Evolutionary conservation across 2,888 invertebrate species (phyloP), one percentile per base, ranked within the genome.

Genomic region (Rhagonycha lutea): DNA sequence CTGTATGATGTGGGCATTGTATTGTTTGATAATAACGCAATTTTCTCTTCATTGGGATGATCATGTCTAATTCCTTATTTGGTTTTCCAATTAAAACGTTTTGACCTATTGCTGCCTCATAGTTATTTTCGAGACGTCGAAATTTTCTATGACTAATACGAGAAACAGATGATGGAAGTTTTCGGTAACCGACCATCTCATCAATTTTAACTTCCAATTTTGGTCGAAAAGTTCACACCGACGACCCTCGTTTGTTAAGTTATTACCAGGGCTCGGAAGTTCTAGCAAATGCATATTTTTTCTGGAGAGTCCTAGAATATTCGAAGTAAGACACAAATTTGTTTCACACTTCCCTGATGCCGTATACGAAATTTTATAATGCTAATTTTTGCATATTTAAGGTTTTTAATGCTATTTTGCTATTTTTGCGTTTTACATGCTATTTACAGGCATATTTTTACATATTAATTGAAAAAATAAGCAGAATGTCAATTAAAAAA

Each of bases 21-120:
- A 77, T 74, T 74, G 77, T 74, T 77, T 74, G 72, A 70, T 73
- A 71, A 67, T 70, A 74, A 76, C 69, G 70, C 69, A 74, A 71
- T 74, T 77, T 70, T 47, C 47, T 47, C 47, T n/a, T 47, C 47
- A 47, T 47, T 47, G 47, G 47, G 47, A n/a, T n/a, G 47, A 47
- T 47, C 47, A 47, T 47, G 47, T 47, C n/a, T n/a, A n/a, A 18
- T 2, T 1, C 47, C 47, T 47, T 47, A 47, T 47, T 47, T 47
- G 47, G 47, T 47, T 47, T 47, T 47, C 47, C n/a, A 47, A 47
- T 47, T 47, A 47, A 47, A 47, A 12, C 47, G 47, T 47, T 47
- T 1, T 47, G 47, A 47, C 47, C 47, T 47, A 47, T 47, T 47
- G n/a, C 47, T 47, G 47, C n/a, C 47, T 47, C 47, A 47, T n/a